Percentiles rank a stretch among this genome's conserved stretches.
phyloP scores from a whole-genome alignment of 2,888 invertebrate species.

The Rhimphoctona megacephalus region DNA sequence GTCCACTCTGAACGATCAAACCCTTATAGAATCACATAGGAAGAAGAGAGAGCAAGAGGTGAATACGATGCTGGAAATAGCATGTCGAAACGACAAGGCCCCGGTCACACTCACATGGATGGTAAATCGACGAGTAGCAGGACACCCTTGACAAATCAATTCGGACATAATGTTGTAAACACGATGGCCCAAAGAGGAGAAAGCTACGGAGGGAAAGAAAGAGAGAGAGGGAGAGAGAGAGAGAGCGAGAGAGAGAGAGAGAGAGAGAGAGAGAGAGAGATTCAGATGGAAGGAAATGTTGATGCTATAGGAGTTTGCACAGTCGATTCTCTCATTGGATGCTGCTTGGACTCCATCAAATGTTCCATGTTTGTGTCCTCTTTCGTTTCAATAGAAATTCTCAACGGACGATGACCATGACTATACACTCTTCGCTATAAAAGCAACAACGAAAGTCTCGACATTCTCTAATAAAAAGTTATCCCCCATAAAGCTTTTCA shows the following conservation, averaged over 20 bases:
- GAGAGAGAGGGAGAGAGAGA: constrained; percentile 23
- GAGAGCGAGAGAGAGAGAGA: constrained; percentile 30
- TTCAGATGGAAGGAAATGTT: constrained; percentile 37
- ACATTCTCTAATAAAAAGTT: constrained; percentile 40
- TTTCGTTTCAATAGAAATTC: constrained; percentile 63
- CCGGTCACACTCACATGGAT: constrained; percentile 50
- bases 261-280: constrained; percentile 31
- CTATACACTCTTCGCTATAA: constrained; percentile 76
- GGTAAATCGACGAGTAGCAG: constrained; percentile 60
- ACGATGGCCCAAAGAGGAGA: constrained; percentile 73
- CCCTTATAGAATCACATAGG: constrained; percentile 27
- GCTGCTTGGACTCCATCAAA: constrained; percentile 42
- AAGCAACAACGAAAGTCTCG: constrained; percentile 10
- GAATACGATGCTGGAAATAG: constrained; percentile 41
- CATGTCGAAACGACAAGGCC: constrained; percentile 41
- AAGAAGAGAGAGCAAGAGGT: constrained; percentile 13
- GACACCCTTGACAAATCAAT: constrained; percentile 82
- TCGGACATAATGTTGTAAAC: constrained; percentile 82
- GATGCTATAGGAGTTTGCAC: constrained; percentile 73
- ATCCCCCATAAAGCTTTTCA: neutral
- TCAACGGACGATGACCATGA: constrained; percentile 72
- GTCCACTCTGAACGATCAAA: constrained; percentile 75
- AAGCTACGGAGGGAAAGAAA: constrained; percentile 36
- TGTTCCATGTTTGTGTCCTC: constrained; percentile 23
- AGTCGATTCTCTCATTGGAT: constrained; percentile 61